phyloP scores from a whole-genome alignment of 2,797 vertebrate species.

The Macropus fuliginosus region DNA sequence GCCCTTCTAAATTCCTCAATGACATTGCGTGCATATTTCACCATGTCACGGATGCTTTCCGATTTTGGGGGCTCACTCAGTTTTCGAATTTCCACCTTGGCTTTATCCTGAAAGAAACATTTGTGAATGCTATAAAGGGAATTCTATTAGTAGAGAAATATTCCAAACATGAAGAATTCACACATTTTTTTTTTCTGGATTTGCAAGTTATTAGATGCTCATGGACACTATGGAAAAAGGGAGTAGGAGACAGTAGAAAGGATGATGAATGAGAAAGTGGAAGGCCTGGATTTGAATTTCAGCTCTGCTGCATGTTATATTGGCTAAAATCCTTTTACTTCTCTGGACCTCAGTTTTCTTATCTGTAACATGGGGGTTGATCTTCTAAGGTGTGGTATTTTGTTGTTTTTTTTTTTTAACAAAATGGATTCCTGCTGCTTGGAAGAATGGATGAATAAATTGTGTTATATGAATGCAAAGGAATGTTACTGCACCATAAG shows the following conservation, averaged over 20 bases:
- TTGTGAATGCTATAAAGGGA: constrained; percentile 49
- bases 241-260: background rate
- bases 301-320: background rate
- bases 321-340: background rate
- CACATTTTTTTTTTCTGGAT: no score
- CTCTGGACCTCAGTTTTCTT: background rate
- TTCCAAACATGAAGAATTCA: background rate
- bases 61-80: constrained; percentile 85
- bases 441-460: background rate
- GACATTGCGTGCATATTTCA: constrained; percentile 91
- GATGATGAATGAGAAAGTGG: background rate
- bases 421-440: background rate
- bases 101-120: constrained; percentile 89
- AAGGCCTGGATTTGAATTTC: background rate
- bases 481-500: no score
- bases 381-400: background rate
- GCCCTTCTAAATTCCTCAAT: constrained; percentile 93
- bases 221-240: background rate
- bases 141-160: background rate
- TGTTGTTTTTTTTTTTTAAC: background rate
- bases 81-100: constrained; percentile 92
- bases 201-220: background rate
- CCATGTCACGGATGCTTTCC: constrained; percentile 89
- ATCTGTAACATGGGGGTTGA: background rate
- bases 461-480: no score